Percentiles rank a stretch among this genome's conserved stretches.
Evolutionary conservation across 2,113 vertebrate species (phyloP).

Genomic region (Pteropus alecto): DNA sequence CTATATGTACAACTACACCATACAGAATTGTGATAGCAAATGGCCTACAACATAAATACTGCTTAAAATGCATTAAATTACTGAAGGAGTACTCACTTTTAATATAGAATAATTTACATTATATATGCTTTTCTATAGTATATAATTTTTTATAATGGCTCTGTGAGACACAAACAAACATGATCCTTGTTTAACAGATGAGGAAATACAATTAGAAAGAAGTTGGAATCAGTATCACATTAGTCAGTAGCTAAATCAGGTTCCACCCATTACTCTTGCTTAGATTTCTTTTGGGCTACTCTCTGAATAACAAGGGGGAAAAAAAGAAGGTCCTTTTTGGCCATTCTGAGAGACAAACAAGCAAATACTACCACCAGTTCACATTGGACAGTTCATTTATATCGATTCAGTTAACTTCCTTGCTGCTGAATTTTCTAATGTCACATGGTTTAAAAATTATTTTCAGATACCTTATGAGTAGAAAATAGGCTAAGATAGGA

Average conservation of each 20-base stretch:
- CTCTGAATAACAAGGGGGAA: neutral
- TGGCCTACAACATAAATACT: neutral
- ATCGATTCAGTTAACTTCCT: neutral
- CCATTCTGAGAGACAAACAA: constrained; percentile 1
- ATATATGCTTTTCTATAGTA: neutral
- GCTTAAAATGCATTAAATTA: neutral
- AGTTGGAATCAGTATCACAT: neutral
- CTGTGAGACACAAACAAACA: neutral
- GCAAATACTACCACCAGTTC: neutral
- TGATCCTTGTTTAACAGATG: neutral
- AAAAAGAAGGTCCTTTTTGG: neutral
- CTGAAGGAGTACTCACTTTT: neutral
- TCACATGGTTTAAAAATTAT: neutral
- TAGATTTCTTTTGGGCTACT: neutral
- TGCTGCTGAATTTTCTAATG: neutral
- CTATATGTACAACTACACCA: neutral
- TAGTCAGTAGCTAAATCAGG: neutral
- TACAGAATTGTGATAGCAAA: neutral
- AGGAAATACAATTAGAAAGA: neutral
- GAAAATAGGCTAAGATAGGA: neutral
- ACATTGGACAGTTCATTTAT: neutral
- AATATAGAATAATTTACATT: neutral
- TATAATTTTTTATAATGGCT: neutral
- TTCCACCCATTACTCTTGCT: neutral
- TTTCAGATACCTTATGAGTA: neutral